These are phyloP conservation scores for Drosophila novamexicana DNA, from an alignment of 1,140 invertebrate genomes.

Conservation along the genomic window DNA sequence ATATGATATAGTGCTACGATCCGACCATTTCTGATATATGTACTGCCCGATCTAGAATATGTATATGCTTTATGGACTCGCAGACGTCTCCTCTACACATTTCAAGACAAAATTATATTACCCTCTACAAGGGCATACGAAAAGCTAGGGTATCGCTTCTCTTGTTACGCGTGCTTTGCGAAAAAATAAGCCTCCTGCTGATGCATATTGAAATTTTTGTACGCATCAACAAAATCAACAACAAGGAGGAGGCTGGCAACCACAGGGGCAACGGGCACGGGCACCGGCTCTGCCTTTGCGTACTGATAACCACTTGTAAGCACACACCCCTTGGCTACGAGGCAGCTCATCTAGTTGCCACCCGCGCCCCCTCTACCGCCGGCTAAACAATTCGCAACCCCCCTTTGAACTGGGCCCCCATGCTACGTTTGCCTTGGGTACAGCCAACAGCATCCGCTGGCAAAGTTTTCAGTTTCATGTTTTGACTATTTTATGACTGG, in stretches of 20 bases:
- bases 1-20: too few species aligned
- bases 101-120: too few species aligned
- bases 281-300: conserved; percentile 13
- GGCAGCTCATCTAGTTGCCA: background rate
- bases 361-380: background rate
- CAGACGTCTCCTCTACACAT: too few species aligned
- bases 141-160: too few species aligned
- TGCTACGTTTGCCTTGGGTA: conserved; percentile 23
- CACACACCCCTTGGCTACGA: conserved; percentile 31
- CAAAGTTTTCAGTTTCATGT: conserved; percentile 44
- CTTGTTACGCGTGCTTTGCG: too few species aligned
- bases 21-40: too few species aligned
- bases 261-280: background rate
- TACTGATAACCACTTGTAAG: conserved; percentile 78
- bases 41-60: too few species aligned
- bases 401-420: background rate
- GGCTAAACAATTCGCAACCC: conserved; percentile 1
- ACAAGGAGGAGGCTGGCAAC: conserved; percentile 14
- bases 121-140: too few species aligned
- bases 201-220: conserved; percentile 67
- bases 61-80: too few species aligned
- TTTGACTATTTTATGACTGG: conserved; percentile 48
- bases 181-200: conserved; percentile 16
- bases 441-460: conserved; percentile 40
- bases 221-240: conserved; percentile 6